phyloP scores from a whole-genome alignment of 2,888 invertebrate species.

The Campoplex capitator region DNA sequence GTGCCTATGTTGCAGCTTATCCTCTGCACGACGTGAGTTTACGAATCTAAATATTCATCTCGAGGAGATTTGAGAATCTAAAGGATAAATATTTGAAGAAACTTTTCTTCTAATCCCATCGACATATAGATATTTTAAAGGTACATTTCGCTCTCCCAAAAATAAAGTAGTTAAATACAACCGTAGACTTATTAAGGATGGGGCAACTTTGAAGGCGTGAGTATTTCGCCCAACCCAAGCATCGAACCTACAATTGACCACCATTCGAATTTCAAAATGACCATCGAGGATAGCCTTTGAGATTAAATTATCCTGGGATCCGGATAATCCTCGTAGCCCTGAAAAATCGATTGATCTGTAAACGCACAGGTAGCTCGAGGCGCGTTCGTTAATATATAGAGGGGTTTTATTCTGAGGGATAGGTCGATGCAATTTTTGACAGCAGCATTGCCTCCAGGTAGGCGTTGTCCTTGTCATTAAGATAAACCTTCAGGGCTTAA shows the following conservation, averaged over 20 bases:
- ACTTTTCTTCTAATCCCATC: background rate
- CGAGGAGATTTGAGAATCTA: slow-evolving; percentile 6
- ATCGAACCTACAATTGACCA: slow-evolving; percentile 42
- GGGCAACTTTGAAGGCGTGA: slow-evolving; percentile 39
- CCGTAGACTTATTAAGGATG: slow-evolving; percentile 4
- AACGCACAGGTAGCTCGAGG: background rate
- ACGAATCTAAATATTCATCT: background rate
- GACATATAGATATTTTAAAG: background rate
- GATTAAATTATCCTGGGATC: slow-evolving; percentile 23
- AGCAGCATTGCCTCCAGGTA: slow-evolving; percentile 1
- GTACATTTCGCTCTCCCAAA: background rate
- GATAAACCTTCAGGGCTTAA: slow-evolving; percentile 12
- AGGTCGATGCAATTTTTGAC: slow-evolving; percentile 18
- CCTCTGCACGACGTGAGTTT: slow-evolving; percentile 93
- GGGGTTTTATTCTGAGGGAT: slow-evolving; percentile 10
- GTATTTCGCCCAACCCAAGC: background rate
- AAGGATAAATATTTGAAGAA: slow-evolving; percentile 2
- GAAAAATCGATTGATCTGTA: slow-evolving; percentile 31
- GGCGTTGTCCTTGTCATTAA: background rate
- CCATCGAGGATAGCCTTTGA: slow-evolving; percentile 9
- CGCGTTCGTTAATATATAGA: slow-evolving; percentile 3
- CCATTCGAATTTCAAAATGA: slow-evolving; percentile 13
- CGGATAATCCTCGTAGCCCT: slow-evolving; percentile 18
- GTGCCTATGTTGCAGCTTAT: slow-evolving; percentile 92
- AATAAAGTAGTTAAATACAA: slow-evolving; percentile 2